Conservation (phyloP, 2,113 vertebrate species). For the Tachysurus vachellii region DNA sequence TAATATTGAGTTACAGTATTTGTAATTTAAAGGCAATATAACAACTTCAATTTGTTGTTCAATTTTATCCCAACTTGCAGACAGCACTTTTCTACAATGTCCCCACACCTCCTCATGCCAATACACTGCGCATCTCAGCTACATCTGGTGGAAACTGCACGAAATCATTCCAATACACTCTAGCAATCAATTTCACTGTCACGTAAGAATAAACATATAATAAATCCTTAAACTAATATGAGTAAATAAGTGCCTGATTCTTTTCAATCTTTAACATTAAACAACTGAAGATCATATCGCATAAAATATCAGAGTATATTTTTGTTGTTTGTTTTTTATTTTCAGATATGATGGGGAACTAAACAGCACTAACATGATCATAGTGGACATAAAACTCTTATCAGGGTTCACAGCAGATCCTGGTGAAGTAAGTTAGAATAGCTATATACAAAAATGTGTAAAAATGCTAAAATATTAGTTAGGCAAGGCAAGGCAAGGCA, state of each 20-base stretch:
- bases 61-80: slow-evolving; percentile 47
- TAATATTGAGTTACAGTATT: not conserved
- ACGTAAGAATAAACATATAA: slow-evolving; percentile 1
- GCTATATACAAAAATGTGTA: not conserved
- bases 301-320: not conserved
- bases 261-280: not conserved
- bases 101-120: slow-evolving; percentile 53
- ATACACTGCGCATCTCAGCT: slow-evolving; percentile 50
- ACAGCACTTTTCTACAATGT: slow-evolving; percentile 64
- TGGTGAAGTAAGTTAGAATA: slow-evolving; percentile 28
- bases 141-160: slow-evolving; percentile 36
- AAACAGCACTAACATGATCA: slow-evolving; percentile 63
- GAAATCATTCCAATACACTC: slow-evolving; percentile 28
- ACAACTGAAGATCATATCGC: not conserved
- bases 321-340: not conserved
- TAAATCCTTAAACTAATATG: not conserved
- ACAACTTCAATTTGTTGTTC: not conserved
- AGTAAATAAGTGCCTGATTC: not conserved
- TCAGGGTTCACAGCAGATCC: slow-evolving; percentile 64
- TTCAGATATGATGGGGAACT: slow-evolving; percentile 40
- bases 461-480: not conserved
- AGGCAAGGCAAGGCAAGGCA: too few species aligned
- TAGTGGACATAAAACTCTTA: slow-evolving; percentile 66
- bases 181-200: not conserved
- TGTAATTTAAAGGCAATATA: not conserved